Evolutionary conservation across 1,140 invertebrate species (phyloP).

Genomic region (Nymphalis io): DNA sequence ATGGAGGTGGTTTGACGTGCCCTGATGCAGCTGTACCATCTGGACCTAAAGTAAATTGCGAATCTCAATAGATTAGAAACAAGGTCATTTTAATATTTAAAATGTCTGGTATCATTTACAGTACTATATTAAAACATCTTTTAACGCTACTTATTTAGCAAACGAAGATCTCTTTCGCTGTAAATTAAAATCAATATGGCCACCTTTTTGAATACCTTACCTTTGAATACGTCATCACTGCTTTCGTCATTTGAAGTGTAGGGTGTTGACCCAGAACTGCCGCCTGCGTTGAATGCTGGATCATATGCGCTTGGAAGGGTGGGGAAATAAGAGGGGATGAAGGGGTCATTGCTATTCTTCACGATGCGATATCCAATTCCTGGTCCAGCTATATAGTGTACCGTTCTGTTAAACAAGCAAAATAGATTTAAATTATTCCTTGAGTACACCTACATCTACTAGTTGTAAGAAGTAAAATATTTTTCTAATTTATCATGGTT

Average conservation of each 20-base stretch:
- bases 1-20: conserved; percentile 74
- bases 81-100: too few relatives aligned
- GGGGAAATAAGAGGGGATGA: conserved; percentile 77
- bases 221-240: conserved; percentile 72
- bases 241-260: conserved; percentile 66
- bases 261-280: conserved; percentile 42
- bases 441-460: not conserved
- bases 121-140: too few relatives aligned
- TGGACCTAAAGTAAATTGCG: conserved; percentile 59
- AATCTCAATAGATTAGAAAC: too few relatives aligned
- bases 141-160: too few relatives aligned
- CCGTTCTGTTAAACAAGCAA: conserved; percentile 72
- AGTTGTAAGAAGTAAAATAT: not conserved
- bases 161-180: too few relatives aligned
- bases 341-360: conserved; percentile 82
- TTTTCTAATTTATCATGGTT: not conserved
- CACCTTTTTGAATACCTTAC: conserved; percentile 39
- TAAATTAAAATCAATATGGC: too few relatives aligned
- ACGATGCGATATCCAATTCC: conserved; percentile 87
- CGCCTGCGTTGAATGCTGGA: conserved; percentile 71
- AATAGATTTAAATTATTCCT: not conserved
- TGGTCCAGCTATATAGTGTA: conserved; percentile 88
- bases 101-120: too few relatives aligned
- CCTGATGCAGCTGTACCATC: conserved; percentile 80
- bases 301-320: conserved; percentile 74